Evolutionary conservation across 2,113 vertebrate genomes (phyloP).

Genomic region (Lepisosteus osseus): DNA sequence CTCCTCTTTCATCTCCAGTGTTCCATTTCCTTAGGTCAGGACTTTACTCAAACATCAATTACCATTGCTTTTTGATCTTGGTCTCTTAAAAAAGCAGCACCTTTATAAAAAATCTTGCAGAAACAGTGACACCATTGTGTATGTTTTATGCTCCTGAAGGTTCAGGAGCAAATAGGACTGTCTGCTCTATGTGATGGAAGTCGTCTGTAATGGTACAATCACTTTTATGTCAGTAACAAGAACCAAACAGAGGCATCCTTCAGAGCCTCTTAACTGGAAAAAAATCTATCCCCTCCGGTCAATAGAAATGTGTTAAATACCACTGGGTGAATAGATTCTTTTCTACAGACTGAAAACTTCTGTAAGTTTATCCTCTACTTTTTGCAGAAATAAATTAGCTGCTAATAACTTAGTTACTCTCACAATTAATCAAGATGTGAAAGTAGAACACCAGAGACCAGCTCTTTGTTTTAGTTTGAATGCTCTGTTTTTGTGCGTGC

Average conservation of each 20-base stretch:
- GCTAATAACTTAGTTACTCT: not conserved
- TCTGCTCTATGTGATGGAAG: constrained; percentile 62
- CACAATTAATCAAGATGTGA: not conserved
- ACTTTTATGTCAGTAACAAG: constrained; percentile 65
- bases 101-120: constrained; percentile 48
- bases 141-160: constrained; percentile 50
- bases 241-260: constrained; percentile 68
- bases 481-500: too few relatives aligned
- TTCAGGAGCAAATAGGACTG: constrained; percentile 71
- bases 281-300: constrained; percentile 37
- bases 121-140: constrained; percentile 71
- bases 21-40: constrained; percentile 75
- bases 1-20: constrained; percentile 72
- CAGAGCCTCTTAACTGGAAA: constrained; percentile 60
- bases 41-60: constrained; percentile 82
- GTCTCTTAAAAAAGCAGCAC: constrained; percentile 46
- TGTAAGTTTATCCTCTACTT: constrained; percentile 57
- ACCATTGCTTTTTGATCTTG: constrained; percentile 72
- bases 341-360: constrained; percentile 58
- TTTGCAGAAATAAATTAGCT: constrained; percentile 12
- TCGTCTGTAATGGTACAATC: constrained; percentile 61
- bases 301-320: constrained; percentile 55
- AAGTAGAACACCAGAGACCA: not conserved
- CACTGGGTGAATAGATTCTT: constrained; percentile 38
- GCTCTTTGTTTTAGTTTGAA: too few relatives aligned